Percentiles rank a stretch among this genome's conserved stretches.
Conservation (phyloP, 2,797 vertebrate genomes). For the Eulemur albifrons region DNA sequence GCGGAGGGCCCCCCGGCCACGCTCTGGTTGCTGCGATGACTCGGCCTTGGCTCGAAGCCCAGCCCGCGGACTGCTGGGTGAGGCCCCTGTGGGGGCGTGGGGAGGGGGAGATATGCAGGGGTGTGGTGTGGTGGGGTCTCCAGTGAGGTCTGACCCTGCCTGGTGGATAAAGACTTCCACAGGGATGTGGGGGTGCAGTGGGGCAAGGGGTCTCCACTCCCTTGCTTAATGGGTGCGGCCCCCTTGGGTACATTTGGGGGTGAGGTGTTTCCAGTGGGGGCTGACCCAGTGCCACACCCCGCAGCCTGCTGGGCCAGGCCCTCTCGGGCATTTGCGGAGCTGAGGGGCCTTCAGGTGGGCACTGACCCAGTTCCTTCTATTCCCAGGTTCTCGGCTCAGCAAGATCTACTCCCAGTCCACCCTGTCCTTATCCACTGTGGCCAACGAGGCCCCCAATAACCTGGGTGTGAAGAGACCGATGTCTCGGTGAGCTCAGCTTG, state of each 20-base stretch:
- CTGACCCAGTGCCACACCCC: background rate
- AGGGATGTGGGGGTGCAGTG: background rate
- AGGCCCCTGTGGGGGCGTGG: background rate
- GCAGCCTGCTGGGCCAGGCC: slow-evolving; percentile 85
- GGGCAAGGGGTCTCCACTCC: too few relatives aligned
- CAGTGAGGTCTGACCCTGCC: background rate
- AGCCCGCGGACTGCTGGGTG: slow-evolving; percentile 91
- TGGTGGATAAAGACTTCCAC: background rate
- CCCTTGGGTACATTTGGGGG: accelerated
- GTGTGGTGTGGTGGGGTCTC: background rate
- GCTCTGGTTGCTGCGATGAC: slow-evolving; percentile 93
- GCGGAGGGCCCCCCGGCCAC: slow-evolving; percentile 84
- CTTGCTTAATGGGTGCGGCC: background rate
- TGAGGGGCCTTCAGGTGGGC: accelerated
- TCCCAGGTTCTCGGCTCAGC: slow-evolving; percentile 89
- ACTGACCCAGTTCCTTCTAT: background rate
- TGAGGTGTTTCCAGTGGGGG: background rate
- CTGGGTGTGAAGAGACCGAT: slow-evolving; percentile 83
- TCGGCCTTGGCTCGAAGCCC: slow-evolving; percentile 91
- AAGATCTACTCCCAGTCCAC: slow-evolving; percentile 95
- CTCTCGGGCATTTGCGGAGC: background rate
- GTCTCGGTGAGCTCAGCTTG: slow-evolving; percentile 64
- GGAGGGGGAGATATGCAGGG: background rate
- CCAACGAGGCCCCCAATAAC: slow-evolving; percentile 87
- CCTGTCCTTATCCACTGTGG: slow-evolving; percentile 93